These are phyloP conservation scores for Andrena trimmerana DNA, from an alignment of 2,888 invertebrate genomes.

Conservation along the genomic window DNA sequence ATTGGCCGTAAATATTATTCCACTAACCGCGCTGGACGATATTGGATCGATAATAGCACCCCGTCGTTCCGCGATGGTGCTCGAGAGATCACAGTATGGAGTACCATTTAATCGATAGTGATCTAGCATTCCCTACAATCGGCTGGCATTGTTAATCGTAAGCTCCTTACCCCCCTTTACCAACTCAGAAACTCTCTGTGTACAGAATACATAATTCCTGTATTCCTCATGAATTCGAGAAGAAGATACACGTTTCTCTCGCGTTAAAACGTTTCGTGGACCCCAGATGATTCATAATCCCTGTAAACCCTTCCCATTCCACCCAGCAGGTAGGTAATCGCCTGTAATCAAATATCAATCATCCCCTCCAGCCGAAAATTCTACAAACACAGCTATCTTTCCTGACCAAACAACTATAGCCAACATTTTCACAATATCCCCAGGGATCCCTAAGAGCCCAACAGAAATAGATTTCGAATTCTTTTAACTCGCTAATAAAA, in stretches of 20 bases:
- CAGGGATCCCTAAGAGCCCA: not conserved
- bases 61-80: not conserved
- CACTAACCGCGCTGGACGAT: conserved; percentile 3
- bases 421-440: not conserved
- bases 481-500: not conserved
- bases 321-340: not conserved
- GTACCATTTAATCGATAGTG: conserved; percentile 37
- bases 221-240: too few relatives aligned
- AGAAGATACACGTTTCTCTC: too few relatives aligned
- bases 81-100: conserved; percentile 18
- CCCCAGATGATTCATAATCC: not conserved
- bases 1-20: conserved; percentile 49
- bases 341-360: not conserved
- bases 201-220: too few relatives aligned
- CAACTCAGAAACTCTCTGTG: too few relatives aligned
- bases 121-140: conserved; percentile 27
- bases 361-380: not conserved
- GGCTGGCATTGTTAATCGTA: not conserved
- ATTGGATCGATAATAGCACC: conserved; percentile 38
- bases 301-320: too few relatives aligned
- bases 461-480: not conserved
- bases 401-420: not conserved
- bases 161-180: not conserved
- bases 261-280: not conserved
- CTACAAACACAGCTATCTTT: not conserved